These are phyloP conservation scores for Numenius phaeopus DNA, from an alignment of 2,797 vertebrate species.

Conservation along the genomic window DNA sequence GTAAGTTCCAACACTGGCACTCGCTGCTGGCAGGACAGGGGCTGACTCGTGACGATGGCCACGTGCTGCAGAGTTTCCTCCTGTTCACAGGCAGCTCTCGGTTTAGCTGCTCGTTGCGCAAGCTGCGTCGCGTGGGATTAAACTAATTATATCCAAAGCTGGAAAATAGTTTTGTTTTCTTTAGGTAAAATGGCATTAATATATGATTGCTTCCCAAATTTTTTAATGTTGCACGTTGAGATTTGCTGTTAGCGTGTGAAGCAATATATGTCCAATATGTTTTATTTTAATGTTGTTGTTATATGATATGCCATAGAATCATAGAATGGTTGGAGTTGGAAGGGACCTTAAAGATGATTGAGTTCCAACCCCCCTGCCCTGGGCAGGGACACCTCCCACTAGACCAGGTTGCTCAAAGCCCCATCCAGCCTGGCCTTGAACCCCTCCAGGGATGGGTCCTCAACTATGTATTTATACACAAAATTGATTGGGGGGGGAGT, in stretches of 20 bases:
- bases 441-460: background rate
- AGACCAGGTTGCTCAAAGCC: too few species aligned
- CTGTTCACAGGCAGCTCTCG: background rate
- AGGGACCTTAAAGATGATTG: too few species aligned
- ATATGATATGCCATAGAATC: background rate
- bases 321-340: too few species aligned
- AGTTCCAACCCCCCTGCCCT: too few species aligned
- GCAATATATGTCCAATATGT: background rate
- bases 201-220: background rate
- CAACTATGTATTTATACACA: background rate
- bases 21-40: background rate
- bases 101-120: background rate
- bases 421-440: too few species aligned
- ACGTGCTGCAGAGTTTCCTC: background rate
- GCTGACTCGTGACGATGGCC: background rate
- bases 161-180: background rate
- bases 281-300: background rate
- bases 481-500: background rate
- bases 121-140: fast-evolving
- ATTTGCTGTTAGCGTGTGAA: background rate
- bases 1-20: background rate
- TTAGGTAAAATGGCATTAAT: background rate
- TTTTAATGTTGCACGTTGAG: background rate
- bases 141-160: background rate
- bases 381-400: too few species aligned